phyloP scores from a whole-genome alignment of 2,113 vertebrate genomes.

The Irena cyanogastra region DNA sequence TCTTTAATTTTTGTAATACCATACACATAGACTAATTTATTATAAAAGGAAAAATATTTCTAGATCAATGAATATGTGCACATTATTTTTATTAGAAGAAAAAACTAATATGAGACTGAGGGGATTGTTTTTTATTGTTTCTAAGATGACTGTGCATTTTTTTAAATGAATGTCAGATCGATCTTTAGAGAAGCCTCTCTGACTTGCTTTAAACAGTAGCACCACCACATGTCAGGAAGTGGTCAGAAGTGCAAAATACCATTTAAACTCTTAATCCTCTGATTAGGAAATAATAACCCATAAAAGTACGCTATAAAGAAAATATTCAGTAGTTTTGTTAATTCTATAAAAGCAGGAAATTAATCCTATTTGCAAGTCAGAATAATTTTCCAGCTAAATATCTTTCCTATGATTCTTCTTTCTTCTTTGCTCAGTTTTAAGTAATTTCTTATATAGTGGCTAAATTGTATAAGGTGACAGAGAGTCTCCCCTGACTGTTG shows the following conservation, averaged over 20 bases:
- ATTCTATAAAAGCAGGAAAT: not conserved
- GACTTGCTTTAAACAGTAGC: constrained; percentile 49
- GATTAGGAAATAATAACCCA: not conserved
- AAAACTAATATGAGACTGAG: not conserved
- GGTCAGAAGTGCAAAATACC: not conserved
- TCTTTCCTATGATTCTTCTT: not conserved
- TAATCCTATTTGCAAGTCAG: not conserved
- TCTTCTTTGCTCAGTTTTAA: not conserved
- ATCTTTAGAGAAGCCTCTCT: not conserved
- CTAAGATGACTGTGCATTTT: constrained; percentile 15
- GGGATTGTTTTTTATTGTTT: not conserved
- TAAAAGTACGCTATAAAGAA: not conserved
- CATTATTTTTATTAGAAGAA: not conserved
- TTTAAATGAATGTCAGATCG: not conserved
- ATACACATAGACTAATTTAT: not conserved
- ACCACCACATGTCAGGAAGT: constrained; percentile 50
- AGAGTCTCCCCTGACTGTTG: not conserved
- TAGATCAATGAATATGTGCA: not conserved
- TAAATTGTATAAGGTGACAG: not conserved
- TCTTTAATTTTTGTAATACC: constrained; percentile 2
- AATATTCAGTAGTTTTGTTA: not conserved
- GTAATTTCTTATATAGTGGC: not conserved
- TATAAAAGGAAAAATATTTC: not conserved
- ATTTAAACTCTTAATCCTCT: not conserved
- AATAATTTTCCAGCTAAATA: not conserved